Evolutionary conservation across 2,113 vertebrate genomes (phyloP).

Genomic region (Tenebrosternarchus preto): DNA sequence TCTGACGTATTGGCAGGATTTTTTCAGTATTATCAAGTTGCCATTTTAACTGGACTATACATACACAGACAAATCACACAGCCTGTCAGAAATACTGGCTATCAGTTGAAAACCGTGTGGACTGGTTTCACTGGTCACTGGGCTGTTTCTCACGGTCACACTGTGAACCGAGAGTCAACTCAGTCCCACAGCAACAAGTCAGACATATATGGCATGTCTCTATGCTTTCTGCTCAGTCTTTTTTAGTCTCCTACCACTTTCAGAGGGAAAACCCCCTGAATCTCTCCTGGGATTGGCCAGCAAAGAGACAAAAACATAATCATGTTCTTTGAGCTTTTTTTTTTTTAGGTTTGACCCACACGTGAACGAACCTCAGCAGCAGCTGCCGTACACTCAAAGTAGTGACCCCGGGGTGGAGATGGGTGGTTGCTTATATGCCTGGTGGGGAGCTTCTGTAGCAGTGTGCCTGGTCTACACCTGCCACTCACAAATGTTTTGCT

Average conservation of each 20-base stretch:
- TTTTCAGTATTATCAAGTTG: no score
- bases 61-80: background rate
- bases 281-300: background rate
- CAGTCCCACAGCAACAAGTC: no score
- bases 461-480: background rate
- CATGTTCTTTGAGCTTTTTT: background rate
- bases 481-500: slow-evolving; percentile 1
- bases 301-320: background rate
- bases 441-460: slow-evolving; percentile 63
- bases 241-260: no score
- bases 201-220: no score
- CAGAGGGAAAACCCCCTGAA: no score
- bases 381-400: slow-evolving; percentile 66
- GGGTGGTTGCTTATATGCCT: slow-evolving; percentile 65
- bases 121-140: slow-evolving; percentile 18
- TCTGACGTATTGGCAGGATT: no score
- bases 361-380: slow-evolving; percentile 66
- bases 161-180: background rate
- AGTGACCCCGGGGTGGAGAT: slow-evolving; percentile 65
- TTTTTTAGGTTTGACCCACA: slow-evolving; percentile 65
- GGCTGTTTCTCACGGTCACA: background rate
- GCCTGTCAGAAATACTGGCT: background rate
- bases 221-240: no score
- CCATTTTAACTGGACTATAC: background rate
- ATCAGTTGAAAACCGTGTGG: background rate